Evolutionary conservation across 2,888 invertebrate species (phyloP), one percentile per base, ranked within the genome.

Genomic region (Eumerus sabulonum): DNA sequence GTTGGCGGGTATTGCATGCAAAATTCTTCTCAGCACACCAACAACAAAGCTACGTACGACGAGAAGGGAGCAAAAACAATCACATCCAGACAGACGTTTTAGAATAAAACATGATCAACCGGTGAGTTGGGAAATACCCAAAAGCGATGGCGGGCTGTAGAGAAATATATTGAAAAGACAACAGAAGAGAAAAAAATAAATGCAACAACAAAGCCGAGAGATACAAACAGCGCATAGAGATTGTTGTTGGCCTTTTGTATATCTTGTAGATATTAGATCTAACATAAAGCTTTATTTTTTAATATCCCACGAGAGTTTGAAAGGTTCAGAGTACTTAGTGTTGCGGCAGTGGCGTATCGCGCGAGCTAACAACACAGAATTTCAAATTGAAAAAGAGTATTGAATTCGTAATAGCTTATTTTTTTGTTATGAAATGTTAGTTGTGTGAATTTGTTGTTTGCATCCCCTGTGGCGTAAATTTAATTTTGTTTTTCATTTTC

Each of bases 221-320:
- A 27, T 27, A 27, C 27, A 27, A 2, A 27, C 27, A 4, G 27
- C 27, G 27, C 27, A 27, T 27, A 27, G 27, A 27, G 54, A 54
- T 44, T 50, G 47, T 70, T 45, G 53, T 56, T 27, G 7, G 27
- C 7, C 27, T 27, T 27, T 27, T 7, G 62, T 45, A 40, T 74
- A 68, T 76, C 68, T 68, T 63, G 62, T 67, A 77, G 77, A 72
- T 77, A 77, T 77, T 77, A 77, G 67, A 73, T 77, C 62, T 77
- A 77, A 77, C 77, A 63, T 77, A 77, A 77, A 77, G 77, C 77
- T 77, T 77, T 73, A 63, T 63, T 67, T 73, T 51, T 77, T 73
- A 77, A 77, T 77, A 48, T 77, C 67, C 73, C 77, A 73, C 77
- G 77, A 77, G 73, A 73, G 77, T 72, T 73, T 77, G 77, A 77